Percentiles rank a stretch among this genome's conserved stretches.
Conservation (phyloP, 1,140 invertebrate species). For the Drosophila rhopaloa region DNA sequence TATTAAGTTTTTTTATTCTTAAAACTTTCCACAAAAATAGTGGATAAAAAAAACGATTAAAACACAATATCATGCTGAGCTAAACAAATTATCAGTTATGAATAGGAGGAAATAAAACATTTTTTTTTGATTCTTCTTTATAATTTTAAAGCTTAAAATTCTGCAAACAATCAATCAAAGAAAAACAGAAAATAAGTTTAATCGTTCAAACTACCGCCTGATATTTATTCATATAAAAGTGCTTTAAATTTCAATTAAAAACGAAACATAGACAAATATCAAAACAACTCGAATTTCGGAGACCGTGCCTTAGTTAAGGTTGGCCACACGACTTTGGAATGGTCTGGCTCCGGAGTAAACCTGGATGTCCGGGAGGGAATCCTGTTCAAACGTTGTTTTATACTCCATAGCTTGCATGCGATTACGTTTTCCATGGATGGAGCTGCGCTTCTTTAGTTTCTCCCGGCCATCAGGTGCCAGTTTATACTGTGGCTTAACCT, state of each 20-base stretch:
- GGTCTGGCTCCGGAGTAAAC: slow-evolving; percentile 57
- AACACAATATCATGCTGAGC: too few relatives aligned
- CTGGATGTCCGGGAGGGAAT: slow-evolving; percentile 29
- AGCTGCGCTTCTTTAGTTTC: slow-evolving; percentile 61
- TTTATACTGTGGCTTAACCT: neutral
- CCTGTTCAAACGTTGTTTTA: neutral
- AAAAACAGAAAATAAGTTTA: neutral
- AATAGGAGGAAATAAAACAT: too few relatives aligned
- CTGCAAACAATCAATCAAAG: neutral
- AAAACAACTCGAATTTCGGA: neutral
- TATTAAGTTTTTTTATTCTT: too few relatives aligned
- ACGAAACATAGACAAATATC: neutral
- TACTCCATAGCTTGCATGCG: slow-evolving; percentile 7
- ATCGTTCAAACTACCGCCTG: neutral
- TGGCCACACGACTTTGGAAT: slow-evolving; percentile 55
- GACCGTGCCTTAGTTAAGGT: slow-evolving; percentile 46
- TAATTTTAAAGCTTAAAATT: too few relatives aligned
- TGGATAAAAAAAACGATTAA: too few relatives aligned
- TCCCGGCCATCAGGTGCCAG: slow-evolving; percentile 26
- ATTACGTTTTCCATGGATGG: neutral
- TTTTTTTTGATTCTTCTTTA: too few relatives aligned
- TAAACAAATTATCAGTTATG: too few relatives aligned
- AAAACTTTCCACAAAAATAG: too few relatives aligned
- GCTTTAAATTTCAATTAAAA: neutral
- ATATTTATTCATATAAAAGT: neutral